phyloP scores from a whole-genome alignment of 2,797 vertebrate genomes.

The Hoplostethus atlanticus region DNA sequence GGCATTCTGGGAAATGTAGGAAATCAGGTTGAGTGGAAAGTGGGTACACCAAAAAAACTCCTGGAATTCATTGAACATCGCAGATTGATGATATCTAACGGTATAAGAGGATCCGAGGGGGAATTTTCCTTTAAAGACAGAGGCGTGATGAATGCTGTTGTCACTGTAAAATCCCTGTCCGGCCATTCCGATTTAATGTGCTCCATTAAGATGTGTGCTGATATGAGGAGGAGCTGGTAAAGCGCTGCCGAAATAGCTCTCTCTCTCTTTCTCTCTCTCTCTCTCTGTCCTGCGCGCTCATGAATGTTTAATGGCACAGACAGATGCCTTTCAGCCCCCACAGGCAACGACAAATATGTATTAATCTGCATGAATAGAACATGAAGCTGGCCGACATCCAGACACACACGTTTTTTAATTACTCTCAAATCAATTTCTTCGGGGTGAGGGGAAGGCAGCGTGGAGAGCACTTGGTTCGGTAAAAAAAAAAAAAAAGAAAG shows the following conservation, averaged over 20 bases:
- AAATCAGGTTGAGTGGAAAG: not conserved
- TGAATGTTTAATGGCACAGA: constrained; percentile 86
- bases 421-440: constrained; percentile 81
- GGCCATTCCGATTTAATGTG: constrained; percentile 72
- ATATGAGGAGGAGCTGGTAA: constrained; percentile 55
- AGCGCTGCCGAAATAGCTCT: constrained; percentile 15
- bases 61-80: not conserved
- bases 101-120: constrained; percentile 16
- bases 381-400: constrained; percentile 81
- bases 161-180: constrained; percentile 69
- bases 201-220: constrained; percentile 77
- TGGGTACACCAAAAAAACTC: constrained; percentile 1
- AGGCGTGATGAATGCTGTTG: constrained; percentile 72
- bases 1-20: too few species aligned
- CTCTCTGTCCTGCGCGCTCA: constrained; percentile 70
- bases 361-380: constrained; percentile 88
- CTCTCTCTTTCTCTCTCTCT: too few species aligned
- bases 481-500: constrained; percentile 21
- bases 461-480: constrained; percentile 52
- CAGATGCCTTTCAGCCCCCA: constrained; percentile 82
- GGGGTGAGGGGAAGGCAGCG: constrained; percentile 42
- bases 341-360: constrained; percentile 84
- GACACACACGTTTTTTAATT: constrained; percentile 84
- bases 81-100: constrained; percentile 30
- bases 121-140: constrained; percentile 46